Base-by-base conservation (phyloP, 2,888 invertebrate species). In the Erebia palarica region DNA sequence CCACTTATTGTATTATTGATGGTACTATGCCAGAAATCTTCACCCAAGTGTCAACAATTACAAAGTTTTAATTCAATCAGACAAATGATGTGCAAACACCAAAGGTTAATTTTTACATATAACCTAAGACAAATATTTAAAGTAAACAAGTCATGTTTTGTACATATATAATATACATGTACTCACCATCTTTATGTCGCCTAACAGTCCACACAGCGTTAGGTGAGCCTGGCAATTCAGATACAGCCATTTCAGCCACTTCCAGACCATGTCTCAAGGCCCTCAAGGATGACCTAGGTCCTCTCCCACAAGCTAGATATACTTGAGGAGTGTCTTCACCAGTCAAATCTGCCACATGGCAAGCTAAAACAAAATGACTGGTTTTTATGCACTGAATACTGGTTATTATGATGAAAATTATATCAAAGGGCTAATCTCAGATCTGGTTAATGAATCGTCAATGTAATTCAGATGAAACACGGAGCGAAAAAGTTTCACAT, bases 191-290 rank as follows among this genome's bases (percentile, higher is more conserved):
- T 85, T 97, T 96, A 87, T 98, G 96, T 82, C 97, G 95, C 86
- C 98, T 98, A 21, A 99, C 99, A 47, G 99, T 99, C 99, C 99
- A 99, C 1, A 99, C 99, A 81, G 99, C 99, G 93, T 99, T 99
- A 2, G 99, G 99, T 84, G 98, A 99, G 84, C 99, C 99, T n/a
- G 99, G 99, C 78, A 99, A 93, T 90, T 99, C 99, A 36, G 99
- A 99, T 3, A 99, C 99, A 72, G 99, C 99, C 99, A 99, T 99
- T 92, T 99, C 99, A 0, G 99, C 98, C 1, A 99, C 99, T 94
- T 99, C 99, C 66, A 99, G 94, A 79, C 99, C 99, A 89, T 99
- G 99, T 36, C 99, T 95, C 11, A 99, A 91, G 0, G 99, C 98
- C 82, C 98, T 94, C 60, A 99, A 87, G 0, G 99, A 97, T 0